Percentiles rank a stretch among this genome's conserved stretches.
Conservation (phyloP, 1,140 invertebrate species). For the Drosophila sulfurigaster region DNA sequence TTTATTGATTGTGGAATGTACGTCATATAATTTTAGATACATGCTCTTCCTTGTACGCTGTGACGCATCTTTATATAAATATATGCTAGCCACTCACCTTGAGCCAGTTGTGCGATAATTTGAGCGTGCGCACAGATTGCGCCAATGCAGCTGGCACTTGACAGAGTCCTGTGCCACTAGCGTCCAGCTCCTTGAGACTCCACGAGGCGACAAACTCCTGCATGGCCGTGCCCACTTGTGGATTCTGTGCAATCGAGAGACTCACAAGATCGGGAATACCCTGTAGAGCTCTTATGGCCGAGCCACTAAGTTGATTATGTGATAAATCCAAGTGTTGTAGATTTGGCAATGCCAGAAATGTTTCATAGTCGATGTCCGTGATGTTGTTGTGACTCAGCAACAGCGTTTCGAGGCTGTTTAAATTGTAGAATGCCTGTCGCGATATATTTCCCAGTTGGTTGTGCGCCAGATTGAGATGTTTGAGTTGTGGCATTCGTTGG, state of each 20-base stretch:
- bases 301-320: constrained; percentile 89
- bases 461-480: constrained; percentile 87
- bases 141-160: constrained; percentile 93
- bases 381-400: constrained; percentile 87
- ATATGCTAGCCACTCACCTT: constrained; percentile 62
- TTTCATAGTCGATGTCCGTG: constrained; percentile 85
- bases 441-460: constrained; percentile 82
- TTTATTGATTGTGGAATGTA: constrained; percentile 51
- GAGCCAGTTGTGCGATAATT: constrained; percentile 90
- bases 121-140: constrained; percentile 92
- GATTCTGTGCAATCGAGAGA: constrained; percentile 91
- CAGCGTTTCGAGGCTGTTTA: constrained; percentile 85
- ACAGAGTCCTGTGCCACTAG: constrained; percentile 91
- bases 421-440: constrained; percentile 83
- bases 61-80: background rate
- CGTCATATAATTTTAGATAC: constrained; percentile 18
- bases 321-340: constrained; percentile 93
- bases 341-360: constrained; percentile 88
- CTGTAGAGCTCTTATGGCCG: constrained; percentile 90
- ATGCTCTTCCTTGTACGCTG: background rate
- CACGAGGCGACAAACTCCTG: constrained; percentile 84
- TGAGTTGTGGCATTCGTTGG: constrained; percentile 82
- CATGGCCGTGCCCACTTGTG: constrained; percentile 86
- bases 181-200: constrained; percentile 86
- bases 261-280: constrained; percentile 91